Evolutionary conservation across 1,140 invertebrate species (phyloP).

Genomic region (Archivesica marissinica): DNA sequence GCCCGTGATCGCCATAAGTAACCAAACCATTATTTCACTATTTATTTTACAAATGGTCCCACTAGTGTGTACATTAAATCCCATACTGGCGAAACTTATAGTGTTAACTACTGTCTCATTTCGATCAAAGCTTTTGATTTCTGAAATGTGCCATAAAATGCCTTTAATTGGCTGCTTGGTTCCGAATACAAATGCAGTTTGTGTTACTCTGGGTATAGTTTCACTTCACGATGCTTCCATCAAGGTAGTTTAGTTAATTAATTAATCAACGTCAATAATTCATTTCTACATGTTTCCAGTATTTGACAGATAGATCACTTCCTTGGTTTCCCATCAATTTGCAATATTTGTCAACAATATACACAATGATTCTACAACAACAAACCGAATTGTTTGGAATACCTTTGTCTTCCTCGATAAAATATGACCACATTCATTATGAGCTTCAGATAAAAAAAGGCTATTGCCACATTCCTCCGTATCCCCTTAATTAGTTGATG

Average conservation of each 20-base stretch:
- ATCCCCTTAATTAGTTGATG: conserved; percentile 21
- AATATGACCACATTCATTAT: conserved; percentile 3
- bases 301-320: not conserved
- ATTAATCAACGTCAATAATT: not conserved
- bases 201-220: too few species aligned
- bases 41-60: not conserved
- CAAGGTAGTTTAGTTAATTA: too few species aligned
- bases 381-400: conserved; percentile 3
- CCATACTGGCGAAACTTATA: too few species aligned
- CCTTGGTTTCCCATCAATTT: conserved; percentile 5
- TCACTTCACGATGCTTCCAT: too few species aligned
- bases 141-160: too few species aligned
- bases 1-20: not conserved
- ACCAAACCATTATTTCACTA: too few species aligned
- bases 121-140: too few species aligned
- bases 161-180: too few species aligned
- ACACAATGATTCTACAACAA: not conserved
- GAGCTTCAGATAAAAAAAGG: not conserved
- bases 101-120: too few species aligned
- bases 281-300: conserved; percentile 7
- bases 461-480: conserved; percentile 19
- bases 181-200: too few species aligned
- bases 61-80: too few species aligned
- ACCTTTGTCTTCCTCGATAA: conserved; percentile 28
- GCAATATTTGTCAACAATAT: conserved; percentile 21